These are phyloP conservation scores for Planiliza haematocheilus DNA, from an alignment of 2,113 vertebrate genomes.

Conservation along the genomic window DNA sequence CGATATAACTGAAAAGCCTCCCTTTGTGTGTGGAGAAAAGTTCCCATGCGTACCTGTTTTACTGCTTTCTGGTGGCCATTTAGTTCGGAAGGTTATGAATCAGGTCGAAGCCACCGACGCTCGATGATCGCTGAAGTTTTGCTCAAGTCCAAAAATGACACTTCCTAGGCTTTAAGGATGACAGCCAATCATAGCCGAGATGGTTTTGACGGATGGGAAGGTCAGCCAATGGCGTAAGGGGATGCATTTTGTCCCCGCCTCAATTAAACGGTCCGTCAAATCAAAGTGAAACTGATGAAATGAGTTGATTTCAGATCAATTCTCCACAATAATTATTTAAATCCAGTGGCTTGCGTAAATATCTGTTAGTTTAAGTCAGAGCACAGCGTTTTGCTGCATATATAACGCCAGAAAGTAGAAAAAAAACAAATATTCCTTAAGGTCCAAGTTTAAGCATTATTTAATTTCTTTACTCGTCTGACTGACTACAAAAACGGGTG, in stretches of 20 bases:
- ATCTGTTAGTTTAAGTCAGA: too few relatives aligned
- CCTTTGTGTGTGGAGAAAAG: fast-evolving
- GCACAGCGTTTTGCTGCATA: too few relatives aligned
- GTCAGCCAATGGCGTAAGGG: slow-evolving; percentile 41
- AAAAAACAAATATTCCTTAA: too few relatives aligned
- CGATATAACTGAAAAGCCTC: fast-evolving
- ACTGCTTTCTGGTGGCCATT: slow-evolving; percentile 53
- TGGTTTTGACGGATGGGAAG: not conserved
- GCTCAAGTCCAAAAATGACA: slow-evolving; percentile 69
- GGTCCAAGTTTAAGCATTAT: too few relatives aligned
- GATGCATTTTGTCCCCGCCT: not conserved
- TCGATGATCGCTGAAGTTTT: slow-evolving; percentile 51
- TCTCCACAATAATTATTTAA: not conserved
- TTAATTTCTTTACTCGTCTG: too few relatives aligned
- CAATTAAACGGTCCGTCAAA: not conserved
- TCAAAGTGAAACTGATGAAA: slow-evolving; percentile 31
- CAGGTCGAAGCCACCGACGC: slow-evolving; percentile 25
- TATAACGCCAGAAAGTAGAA: too few relatives aligned
- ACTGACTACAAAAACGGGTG: too few relatives aligned
- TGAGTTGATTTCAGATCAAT: not conserved
- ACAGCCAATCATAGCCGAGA: slow-evolving; percentile 59
- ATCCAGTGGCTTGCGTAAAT: too few relatives aligned
- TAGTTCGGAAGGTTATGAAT: slow-evolving; percentile 27
- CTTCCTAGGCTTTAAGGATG: slow-evolving; percentile 45
- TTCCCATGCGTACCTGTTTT: slow-evolving; percentile 50